Conservation (phyloP, 2,113 vertebrate species). For the Eudyptes chrysolophus region DNA sequence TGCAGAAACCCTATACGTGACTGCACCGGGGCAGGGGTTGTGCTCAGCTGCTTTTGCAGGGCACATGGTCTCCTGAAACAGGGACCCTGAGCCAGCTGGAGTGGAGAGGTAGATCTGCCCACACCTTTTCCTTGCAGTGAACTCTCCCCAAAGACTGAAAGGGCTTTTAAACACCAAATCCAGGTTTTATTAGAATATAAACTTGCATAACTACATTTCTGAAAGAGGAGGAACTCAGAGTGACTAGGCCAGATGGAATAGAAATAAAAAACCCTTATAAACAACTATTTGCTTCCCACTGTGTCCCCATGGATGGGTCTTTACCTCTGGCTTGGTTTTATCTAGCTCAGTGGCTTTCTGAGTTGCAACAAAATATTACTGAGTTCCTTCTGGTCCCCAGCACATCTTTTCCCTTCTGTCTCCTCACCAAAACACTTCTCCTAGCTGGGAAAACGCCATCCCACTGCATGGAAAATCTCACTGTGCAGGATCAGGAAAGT, state of each 20-base stretch:
- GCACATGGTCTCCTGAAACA: background rate
- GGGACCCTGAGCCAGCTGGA: background rate
- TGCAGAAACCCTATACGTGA: accelerated
- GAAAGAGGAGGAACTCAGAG: background rate
- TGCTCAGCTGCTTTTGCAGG: background rate
- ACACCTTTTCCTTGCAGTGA: background rate
- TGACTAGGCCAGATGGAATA: background rate
- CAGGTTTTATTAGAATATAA: background rate
- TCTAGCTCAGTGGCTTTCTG: background rate
- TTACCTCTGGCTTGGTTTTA: background rate
- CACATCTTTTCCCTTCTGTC: background rate
- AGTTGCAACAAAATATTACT: background rate
- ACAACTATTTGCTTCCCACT: background rate
- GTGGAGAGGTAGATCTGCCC: background rate
- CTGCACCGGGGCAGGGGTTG: background rate
- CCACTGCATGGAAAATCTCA: background rate
- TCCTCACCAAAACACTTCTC: background rate
- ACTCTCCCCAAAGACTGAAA: background rate
- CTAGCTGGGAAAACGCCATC: background rate
- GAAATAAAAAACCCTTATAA: background rate
- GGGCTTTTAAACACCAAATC: background rate
- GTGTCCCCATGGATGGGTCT: background rate
- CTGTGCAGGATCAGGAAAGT: background rate
- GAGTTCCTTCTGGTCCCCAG: background rate
- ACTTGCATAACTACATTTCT: background rate